These are phyloP conservation scores for Cyclopterus lumpus DNA, from an alignment of 2,797 vertebrate genomes.

Conservation along the genomic window DNA sequence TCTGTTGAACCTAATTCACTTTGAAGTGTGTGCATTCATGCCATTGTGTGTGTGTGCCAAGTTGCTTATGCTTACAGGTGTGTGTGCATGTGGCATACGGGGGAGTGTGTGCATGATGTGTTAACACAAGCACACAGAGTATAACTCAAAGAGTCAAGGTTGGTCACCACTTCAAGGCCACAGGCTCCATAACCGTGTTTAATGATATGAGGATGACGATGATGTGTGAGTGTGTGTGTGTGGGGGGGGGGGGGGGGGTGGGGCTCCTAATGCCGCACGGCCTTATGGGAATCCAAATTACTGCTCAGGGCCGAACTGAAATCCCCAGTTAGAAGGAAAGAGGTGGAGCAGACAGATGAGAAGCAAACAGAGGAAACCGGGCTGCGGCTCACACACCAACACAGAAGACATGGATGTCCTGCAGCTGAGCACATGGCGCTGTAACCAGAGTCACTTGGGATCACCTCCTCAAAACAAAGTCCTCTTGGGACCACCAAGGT, in stretches of 20 bases:
- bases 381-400: not conserved
- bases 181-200: conserved; percentile 37
- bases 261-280: conserved; percentile 25
- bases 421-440: too few relatives aligned
- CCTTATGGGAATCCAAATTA: conserved; percentile 49
- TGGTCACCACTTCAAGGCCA: conserved; percentile 59
- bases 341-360: conserved; percentile 8
- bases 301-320: conserved; percentile 39
- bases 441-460: too few relatives aligned
- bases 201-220: conserved; percentile 35
- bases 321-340: conserved; percentile 2
- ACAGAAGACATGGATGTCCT: not conserved
- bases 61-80: not conserved
- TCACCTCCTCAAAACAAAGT: too few relatives aligned
- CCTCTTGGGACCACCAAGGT: too few relatives aligned
- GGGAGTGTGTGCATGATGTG: not conserved
- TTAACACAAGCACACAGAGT: conserved; percentile 1
- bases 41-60: conserved; percentile 3
- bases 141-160: conserved; percentile 72
- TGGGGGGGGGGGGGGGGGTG: not conserved
- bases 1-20: conserved; percentile 54
- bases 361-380: not conserved
- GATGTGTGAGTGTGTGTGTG: not conserved
- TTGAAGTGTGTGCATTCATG: conserved; percentile 51
- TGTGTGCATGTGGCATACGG: not conserved